phyloP scores from a whole-genome alignment of 2,797 vertebrate species.

The Kryptolebias ocellatus region DNA sequence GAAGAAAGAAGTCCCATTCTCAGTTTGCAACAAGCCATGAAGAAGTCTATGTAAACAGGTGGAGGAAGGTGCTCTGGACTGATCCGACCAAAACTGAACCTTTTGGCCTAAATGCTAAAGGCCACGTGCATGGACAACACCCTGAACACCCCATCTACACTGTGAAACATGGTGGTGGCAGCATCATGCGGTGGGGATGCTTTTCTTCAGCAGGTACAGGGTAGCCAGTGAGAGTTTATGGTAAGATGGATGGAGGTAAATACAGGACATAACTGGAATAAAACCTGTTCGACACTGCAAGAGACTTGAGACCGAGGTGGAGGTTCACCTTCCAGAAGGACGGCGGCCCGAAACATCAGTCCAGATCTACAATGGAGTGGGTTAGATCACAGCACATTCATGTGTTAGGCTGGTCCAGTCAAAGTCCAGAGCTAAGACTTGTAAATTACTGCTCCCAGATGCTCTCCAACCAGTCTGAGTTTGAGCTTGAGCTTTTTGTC shows the following conservation, averaged over 20 bases:
- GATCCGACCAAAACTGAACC: too few relatives aligned
- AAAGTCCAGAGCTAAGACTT: too few relatives aligned
- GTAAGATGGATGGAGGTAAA: background rate
- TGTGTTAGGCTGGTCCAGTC: too few relatives aligned
- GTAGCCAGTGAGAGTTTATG: background rate
- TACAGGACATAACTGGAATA: too few relatives aligned
- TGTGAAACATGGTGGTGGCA: background rate
- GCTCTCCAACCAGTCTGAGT: too few relatives aligned
- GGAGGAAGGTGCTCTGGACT: background rate
- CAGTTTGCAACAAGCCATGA: background rate
- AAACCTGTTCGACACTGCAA: background rate
- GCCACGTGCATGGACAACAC: background rate
- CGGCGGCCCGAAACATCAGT: too few relatives aligned
- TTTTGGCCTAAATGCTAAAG: background rate
- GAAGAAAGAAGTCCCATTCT: background rate
- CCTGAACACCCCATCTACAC: background rate
- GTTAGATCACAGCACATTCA: too few relatives aligned
- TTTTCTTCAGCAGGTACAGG: background rate
- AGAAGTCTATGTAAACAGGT: background rate
- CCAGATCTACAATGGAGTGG: too few relatives aligned
- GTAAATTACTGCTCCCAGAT: too few relatives aligned
- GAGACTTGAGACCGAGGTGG: too few relatives aligned
- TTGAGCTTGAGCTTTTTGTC: too few relatives aligned
- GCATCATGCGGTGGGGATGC: background rate
- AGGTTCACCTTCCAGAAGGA: too few relatives aligned